Evolutionary conservation across 2,797 vertebrate species (phyloP), one percentile per base, ranked within the genome.

Genomic region (Carapus acus): DNA sequence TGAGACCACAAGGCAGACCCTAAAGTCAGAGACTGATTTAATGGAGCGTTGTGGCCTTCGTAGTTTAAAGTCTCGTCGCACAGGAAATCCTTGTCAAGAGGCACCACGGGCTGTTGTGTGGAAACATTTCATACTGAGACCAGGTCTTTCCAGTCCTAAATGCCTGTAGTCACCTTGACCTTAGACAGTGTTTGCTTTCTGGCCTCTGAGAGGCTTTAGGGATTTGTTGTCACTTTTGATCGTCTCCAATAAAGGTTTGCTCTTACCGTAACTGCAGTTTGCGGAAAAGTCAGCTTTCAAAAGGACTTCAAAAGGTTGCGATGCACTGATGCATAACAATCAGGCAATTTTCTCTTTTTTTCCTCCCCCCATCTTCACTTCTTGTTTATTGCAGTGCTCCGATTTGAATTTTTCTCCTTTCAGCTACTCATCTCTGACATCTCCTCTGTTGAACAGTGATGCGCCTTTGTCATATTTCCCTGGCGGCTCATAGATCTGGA

Each of bases 21-120:
- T 60, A 33, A 31, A 55, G 41, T 58, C 55, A 41, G 45, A 58
- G 50, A 58, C 39, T 58, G 38, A 54, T 43, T 56, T 41, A 46
- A 57, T 45, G 58, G 58, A 59, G 43, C 46, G 50, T 21, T 13
- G 17, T 9, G 34, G 58, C 43, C 52, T 49, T 39, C 54, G 43
- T 16, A 48, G 57, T 69, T 80, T 70, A 63, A 50, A 22, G 68
- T 44, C 33, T 46, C 59, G 56, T 73, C 67, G 42, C 49, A 71
- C 62, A 73, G 71, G 72, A 82, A 80, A 74, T 80, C 67, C 71
- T 67, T 22, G 62, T 79, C 14, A n/a, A 54, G 57, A 62, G 55
- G 56, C 49, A 50, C 67, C 57, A 16, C 55, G 40, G 51, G 47
- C 58, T 58, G 54, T 59, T 61, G 58, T 55, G 57, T 77, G 58